Percentiles rank a stretch among this genome's conserved stretches.
phyloP scores from a whole-genome alignment of 1,140 invertebrate genomes.

The Eupristina koningsbergeri region DNA sequence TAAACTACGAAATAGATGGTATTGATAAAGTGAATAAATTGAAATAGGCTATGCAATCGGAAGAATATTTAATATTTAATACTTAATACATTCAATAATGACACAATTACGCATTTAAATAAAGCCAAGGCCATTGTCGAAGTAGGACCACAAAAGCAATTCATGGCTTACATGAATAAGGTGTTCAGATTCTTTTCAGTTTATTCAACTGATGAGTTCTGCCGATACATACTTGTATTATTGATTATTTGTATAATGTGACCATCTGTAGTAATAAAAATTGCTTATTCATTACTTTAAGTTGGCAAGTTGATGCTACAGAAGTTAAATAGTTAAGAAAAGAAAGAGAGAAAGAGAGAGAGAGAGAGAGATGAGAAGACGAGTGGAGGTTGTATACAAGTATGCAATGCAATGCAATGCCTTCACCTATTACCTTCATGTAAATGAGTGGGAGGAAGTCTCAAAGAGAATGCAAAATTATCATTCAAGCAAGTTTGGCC shows the following conservation, averaged over 20 bases:
- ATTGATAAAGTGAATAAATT: no score
- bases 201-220: not conserved
- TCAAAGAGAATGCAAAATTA: not conserved
- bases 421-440: not conserved
- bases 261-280: conserved; percentile 14
- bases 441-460: not conserved
- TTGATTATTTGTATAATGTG: not conserved
- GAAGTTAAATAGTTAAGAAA: not conserved
- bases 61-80: not conserved
- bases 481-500: not conserved
- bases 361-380: not conserved
- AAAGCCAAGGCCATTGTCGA: not conserved
- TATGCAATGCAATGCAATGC: no score
- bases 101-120: not conserved
- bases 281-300: not conserved
- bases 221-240: not conserved
- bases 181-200: not conserved
- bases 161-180: not conserved
- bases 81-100: not conserved
- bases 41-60: not conserved
- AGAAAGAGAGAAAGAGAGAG: not conserved
- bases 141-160: not conserved
- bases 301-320: conserved; percentile 8
- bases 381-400: not conserved
- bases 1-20: not conserved